phyloP scores from a whole-genome alignment of 2,113 vertebrate species.

The Turnix velox region DNA sequence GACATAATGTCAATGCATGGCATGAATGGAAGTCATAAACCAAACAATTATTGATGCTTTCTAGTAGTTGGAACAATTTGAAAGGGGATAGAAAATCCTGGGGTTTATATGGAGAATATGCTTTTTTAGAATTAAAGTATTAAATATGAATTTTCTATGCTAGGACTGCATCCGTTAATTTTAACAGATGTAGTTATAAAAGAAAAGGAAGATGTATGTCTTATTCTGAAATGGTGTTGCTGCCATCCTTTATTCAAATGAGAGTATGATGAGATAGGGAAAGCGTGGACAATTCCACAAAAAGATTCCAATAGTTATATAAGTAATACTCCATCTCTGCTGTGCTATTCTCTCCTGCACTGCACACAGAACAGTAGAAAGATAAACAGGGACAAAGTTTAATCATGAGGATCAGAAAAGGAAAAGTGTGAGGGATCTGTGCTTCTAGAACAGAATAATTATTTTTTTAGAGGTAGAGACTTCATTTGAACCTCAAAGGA shows the following conservation, averaged over 20 bases:
- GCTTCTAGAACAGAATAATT: not conserved
- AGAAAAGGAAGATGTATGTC: not conserved
- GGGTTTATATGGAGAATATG: not conserved
- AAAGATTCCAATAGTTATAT: not conserved
- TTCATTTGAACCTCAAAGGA: not conserved
- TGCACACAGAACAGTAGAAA: not conserved
- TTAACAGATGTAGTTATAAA: not conserved
- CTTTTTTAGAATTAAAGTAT: not conserved
- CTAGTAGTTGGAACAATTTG: not conserved
- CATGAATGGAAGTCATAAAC: not conserved
- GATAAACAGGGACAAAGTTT: not conserved
- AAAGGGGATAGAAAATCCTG: not conserved
- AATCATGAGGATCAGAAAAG: not conserved
- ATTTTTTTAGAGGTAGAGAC: not conserved
- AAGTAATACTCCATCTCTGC: not conserved
- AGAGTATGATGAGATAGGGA: not conserved
- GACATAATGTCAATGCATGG: not conserved
- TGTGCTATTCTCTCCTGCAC: not conserved
- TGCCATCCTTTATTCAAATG: slow-evolving; percentile 7
- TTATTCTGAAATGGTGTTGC: not conserved
- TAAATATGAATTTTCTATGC: not conserved
- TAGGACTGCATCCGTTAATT: not conserved
- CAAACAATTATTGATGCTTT: not conserved
- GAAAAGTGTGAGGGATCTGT: not conserved
- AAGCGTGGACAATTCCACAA: not conserved